Conservation (phyloP, 2,888 invertebrate species). For the Zaprionus obscuricornis region DNA sequence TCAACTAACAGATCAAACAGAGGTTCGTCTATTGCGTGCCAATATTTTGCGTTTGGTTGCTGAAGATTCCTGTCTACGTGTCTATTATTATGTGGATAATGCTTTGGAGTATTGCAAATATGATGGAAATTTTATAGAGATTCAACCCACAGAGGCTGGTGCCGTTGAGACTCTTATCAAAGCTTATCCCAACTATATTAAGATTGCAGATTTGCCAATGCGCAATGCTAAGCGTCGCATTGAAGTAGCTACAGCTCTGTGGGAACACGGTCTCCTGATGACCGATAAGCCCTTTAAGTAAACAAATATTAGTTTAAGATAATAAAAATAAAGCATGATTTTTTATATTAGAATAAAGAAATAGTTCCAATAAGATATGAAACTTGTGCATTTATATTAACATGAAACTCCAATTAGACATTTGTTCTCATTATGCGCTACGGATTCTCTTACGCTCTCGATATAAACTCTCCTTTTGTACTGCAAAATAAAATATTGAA, state of each 20-base stretch:
- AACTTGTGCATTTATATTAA: too few relatives aligned
- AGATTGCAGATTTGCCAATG: slow-evolving; percentile 89
- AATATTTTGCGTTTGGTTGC: slow-evolving; percentile 86
- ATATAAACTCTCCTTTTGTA: slow-evolving; percentile 87
- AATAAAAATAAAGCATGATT: too few relatives aligned
- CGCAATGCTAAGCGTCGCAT: slow-evolving; percentile 87
- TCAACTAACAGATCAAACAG: slow-evolving; percentile 84
- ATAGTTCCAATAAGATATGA: too few relatives aligned
- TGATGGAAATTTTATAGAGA: slow-evolving; percentile 90
- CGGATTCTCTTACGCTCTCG: slow-evolving; percentile 90
- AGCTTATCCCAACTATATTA: slow-evolving; percentile 90
- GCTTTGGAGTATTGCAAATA: slow-evolving; percentile 92
- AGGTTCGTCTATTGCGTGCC: slow-evolving; percentile 86
- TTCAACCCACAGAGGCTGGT: slow-evolving; percentile 87
- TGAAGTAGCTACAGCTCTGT: slow-evolving; percentile 88
- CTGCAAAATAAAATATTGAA: slow-evolving; percentile 85
- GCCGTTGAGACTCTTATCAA: slow-evolving; percentile 89
- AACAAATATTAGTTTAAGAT: too few relatives aligned
- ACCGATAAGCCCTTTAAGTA: slow-evolving; percentile 84
- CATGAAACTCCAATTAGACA: too few relatives aligned
- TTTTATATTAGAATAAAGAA: too few relatives aligned
- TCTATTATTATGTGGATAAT: slow-evolving; percentile 94
- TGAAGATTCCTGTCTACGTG: slow-evolving; percentile 84
- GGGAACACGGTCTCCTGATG: slow-evolving; percentile 92
- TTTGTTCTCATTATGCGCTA: slow-evolving; percentile 85